A percentile compares a stretch with the other conserved stretches of the same genome.
phyloP scores from a whole-genome alignment of 2,888 invertebrate species.

The Tridacna gigas region DNA sequence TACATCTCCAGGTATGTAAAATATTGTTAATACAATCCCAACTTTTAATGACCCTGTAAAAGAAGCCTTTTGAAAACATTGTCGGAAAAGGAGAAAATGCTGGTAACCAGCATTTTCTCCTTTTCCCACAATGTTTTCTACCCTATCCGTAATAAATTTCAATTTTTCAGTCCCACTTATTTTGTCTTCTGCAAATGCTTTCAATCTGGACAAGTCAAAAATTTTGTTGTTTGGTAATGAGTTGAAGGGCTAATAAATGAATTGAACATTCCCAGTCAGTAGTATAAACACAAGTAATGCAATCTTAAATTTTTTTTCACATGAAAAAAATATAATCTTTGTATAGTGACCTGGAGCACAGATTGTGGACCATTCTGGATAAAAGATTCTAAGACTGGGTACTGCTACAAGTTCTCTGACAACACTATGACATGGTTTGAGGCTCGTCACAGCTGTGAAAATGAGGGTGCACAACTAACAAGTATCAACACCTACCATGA shows the following conservation, averaged over 20 bases:
- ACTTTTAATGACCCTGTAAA: too few species aligned
- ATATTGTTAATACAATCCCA: background rate
- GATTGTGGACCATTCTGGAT: conserved; percentile 72
- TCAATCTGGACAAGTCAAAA: too few species aligned
- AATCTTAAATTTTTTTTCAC: too few species aligned
- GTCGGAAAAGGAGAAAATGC: too few species aligned
- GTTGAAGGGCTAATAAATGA: background rate
- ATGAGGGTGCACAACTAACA: conserved; percentile 42
- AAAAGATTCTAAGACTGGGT: conserved; percentile 51
- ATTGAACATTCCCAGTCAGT: background rate
- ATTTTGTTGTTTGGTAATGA: too few species aligned
- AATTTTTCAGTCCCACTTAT: too few species aligned
- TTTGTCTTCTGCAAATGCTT: too few species aligned
- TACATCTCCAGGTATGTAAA: conserved; percentile 22
- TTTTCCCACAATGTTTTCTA: too few species aligned
- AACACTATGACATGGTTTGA: conserved; percentile 66
- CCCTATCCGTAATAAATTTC: too few species aligned
- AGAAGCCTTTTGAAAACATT: too few species aligned
- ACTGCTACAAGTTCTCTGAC: conserved; percentile 69
- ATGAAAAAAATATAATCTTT: background rate
- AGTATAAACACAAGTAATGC: background rate
- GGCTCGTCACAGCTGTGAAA: conserved; percentile 61
- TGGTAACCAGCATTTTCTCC: too few species aligned
- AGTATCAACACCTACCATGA: conserved; percentile 58
- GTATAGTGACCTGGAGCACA: conserved; percentile 60